Conservation (phyloP, 2,113 vertebrate species). For the Dicentrarchus labrax region DNA sequence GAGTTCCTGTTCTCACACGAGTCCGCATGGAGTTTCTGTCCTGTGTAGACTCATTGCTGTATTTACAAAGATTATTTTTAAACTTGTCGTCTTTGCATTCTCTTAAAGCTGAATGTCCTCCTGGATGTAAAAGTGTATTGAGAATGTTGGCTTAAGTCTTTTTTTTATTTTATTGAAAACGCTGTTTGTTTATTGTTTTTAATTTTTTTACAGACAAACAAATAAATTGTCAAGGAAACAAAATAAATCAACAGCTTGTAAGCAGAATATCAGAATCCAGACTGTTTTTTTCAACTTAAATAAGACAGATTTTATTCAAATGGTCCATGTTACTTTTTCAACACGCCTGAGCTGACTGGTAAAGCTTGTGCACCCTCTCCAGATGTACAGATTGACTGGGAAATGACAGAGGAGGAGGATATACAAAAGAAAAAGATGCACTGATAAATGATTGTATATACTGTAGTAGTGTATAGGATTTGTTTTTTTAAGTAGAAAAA, state of each 20-base stretch:
- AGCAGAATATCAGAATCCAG: slow-evolving; percentile 72
- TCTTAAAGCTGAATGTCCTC: slow-evolving; percentile 83
- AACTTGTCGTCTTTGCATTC: slow-evolving; percentile 75
- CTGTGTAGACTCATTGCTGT: slow-evolving; percentile 81
- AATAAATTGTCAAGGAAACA: slow-evolving; percentile 67
- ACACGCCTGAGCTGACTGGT: slow-evolving; percentile 87
- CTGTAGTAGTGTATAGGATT: slow-evolving; percentile 67
- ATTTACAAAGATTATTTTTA: slow-evolving; percentile 84
- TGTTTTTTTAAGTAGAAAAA: slow-evolving; percentile 71
- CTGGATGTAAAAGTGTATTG: slow-evolving; percentile 67
- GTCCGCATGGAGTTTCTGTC: slow-evolving; percentile 75
- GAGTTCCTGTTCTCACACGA: slow-evolving; percentile 64
- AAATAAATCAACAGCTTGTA: slow-evolving; percentile 68
- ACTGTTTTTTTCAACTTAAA: slow-evolving; percentile 71
- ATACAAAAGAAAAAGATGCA: slow-evolving; percentile 56
- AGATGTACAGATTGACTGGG: slow-evolving; percentile 68
- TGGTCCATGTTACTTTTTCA: slow-evolving; percentile 81
- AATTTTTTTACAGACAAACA: slow-evolving; percentile 69
- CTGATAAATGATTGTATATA: slow-evolving; percentile 70
- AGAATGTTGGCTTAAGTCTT: slow-evolving; percentile 66
- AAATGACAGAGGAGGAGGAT: slow-evolving; percentile 76
- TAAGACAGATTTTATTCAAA: slow-evolving; percentile 75
- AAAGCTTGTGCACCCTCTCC: slow-evolving; percentile 88
- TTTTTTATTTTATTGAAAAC: slow-evolving; percentile 76
- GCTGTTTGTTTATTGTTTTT: slow-evolving; percentile 72